Base-by-base conservation (phyloP, 1,140 invertebrate species). In the Sweltsa coloradensis region DNA sequence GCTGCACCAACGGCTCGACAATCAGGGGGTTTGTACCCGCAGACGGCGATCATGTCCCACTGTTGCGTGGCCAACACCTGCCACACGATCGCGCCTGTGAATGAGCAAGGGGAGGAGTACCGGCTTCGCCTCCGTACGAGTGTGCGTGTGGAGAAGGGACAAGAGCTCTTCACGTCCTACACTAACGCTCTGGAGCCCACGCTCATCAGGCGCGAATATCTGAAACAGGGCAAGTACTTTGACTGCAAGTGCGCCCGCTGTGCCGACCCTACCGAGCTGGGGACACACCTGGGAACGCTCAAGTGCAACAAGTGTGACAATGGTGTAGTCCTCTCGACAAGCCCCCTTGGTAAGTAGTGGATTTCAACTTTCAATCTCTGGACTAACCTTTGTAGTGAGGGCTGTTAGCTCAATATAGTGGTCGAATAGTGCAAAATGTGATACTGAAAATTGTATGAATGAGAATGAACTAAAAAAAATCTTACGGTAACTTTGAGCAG, bases 281-380 rank as follows among this genome's bases (percentile, higher is more conserved):
- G 55, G 16, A 56, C 57, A 14, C 47, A 57, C 47, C 54, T 60
- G 7, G 53, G 55, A n/a, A 45, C 55, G 3, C 41, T 62, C 19
- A 53, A 53, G 22, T 53, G 51, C 29, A 24, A 22, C n/a, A 39
- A 52, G 27, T 59, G 57, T 44, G 36, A 37, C 3, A 22, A 9
- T 3, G 57, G 57, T 0, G 50, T 51, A 34, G 31, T 57, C 3
- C 23, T 58, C 11, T 51, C 60, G 3, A 27, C 40, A 13, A 39
- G 55, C 22, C 55, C 60, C n/a, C 46, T 66, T 4, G 53, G 83
- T 81, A 68, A 60, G 61, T 46, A 19, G 29, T 11, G 11, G n/a
- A n/a, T n/a, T n/a, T n/a, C n/a, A n/a, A n/a, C n/a, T n/a, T n/a
- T n/a, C n/a, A n/a, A n/a, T n/a, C n/a, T n/a, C n/a, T n/a, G n/a